phyloP scores from a whole-genome alignment of 2,888 invertebrate species.

The Cataglyphis albicans region DNA sequence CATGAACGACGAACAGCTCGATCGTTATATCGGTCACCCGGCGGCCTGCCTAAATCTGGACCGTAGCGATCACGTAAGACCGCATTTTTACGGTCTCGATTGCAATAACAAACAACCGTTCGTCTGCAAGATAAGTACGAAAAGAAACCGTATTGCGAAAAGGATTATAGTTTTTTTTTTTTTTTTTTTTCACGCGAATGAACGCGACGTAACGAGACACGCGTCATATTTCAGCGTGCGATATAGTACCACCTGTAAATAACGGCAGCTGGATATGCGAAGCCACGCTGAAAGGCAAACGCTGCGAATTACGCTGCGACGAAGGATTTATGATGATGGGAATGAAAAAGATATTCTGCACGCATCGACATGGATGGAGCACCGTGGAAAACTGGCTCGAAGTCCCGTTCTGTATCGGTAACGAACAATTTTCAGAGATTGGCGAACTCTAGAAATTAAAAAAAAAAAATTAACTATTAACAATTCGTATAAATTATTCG shows the following conservation, averaged over 20 bases:
- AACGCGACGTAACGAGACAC: background rate
- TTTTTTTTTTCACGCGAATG: background rate
- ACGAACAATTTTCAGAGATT: background rate
- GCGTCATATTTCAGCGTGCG: conserved; percentile 61
- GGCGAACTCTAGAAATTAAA: background rate
- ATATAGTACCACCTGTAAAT: conserved; percentile 70
- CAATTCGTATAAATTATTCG: background rate
- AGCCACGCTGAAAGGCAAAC: conserved; percentile 58
- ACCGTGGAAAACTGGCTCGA: conserved; percentile 74
- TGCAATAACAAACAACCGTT: conserved; percentile 87
- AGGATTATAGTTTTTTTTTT: background rate
- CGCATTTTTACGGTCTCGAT: conserved; percentile 87
- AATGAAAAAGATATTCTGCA: conserved; percentile 69
- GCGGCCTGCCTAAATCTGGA: conserved; percentile 87
- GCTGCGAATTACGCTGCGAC: conserved; percentile 69
- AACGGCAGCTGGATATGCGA: conserved; percentile 75
- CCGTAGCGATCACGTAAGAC: conserved; percentile 86
- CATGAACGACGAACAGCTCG: conserved; percentile 79
- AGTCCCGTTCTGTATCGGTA: conserved; percentile 76
- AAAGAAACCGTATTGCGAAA: too few species aligned
- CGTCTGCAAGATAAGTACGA: conserved; percentile 83
- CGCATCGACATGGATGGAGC: conserved; percentile 56
- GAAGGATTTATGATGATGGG: conserved; percentile 70
- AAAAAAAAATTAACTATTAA: background rate
- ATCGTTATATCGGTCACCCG: conserved; percentile 85